Evolutionary conservation across 2,888 invertebrate species (phyloP), one percentile per base, ranked within the genome.

Genomic region (Galeopsomyia nigrocyanea): DNA sequence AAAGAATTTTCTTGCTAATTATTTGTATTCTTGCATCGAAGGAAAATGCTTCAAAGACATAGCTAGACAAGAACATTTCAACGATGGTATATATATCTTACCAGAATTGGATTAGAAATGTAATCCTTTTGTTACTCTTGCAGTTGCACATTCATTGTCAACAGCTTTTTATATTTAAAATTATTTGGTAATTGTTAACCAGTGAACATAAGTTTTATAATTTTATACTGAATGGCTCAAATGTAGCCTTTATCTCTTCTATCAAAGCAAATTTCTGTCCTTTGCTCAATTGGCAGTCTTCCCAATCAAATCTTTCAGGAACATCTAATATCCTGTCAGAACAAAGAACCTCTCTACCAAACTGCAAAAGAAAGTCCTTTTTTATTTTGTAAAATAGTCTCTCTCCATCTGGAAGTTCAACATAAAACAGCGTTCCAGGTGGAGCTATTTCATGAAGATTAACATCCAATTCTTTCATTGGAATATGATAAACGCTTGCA

Each of bases 251-350:
- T 82, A 97, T 93, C 68, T 88, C 88, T 64, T 90, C 88, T 0
- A 95, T 94, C 61, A 92, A 86, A 10, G 88, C 81, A 0, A 89
- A 88, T 87, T 99, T 98, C 76, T 94, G 91, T 2, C 94, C 93
- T 78, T 91, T 91, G 3, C 89, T 88, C 14, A 94, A 85, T 66
- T 91, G 89, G 83, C 98, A 98, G 77, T 94, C 92, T 77, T 92
- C 93, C 98, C 99, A 99, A 85, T 99, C 97, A 0, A 93, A 91
- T 80, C 94, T 92, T 77, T 96, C 94, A 61, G 94, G 93, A 83
- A 95, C 91, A 86, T 98, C 93, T 46, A 99, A 88, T 73, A 99
- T 88, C 5, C 92, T 91, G 16, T 92, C 91, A 62, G 93, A 91
- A 0, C 96, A 95, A 74, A 99, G 87, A 0, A 97, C 95, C 84